These are phyloP conservation scores for Cylindroiulus punctatus DNA, from an alignment of 2,888 invertebrate genomes.

Conservation along the genomic window DNA sequence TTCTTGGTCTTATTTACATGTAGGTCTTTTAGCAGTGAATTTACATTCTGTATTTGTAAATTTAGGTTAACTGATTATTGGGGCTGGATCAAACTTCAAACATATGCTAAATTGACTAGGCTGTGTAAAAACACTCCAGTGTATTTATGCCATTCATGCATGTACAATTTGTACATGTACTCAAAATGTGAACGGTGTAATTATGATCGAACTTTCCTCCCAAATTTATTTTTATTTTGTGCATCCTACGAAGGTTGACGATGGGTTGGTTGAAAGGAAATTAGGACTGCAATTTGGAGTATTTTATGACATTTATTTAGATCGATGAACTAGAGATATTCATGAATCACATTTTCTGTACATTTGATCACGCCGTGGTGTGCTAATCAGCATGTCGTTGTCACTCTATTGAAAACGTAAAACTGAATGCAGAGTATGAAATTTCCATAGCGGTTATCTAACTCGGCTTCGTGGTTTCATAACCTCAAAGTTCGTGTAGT, in stretches of 20 bases:
- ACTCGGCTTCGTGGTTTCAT: background rate
- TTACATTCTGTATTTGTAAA: too few species aligned
- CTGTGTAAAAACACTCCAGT: too few species aligned
- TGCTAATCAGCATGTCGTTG: background rate
- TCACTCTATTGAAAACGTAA: background rate
- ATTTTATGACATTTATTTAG: background rate
- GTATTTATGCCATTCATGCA: too few species aligned
- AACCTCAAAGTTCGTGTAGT: slow-evolving; percentile 9
- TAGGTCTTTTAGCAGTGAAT: too few species aligned
- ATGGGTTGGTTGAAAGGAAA: background rate
- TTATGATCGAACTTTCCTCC: background rate
- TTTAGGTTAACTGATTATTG: too few species aligned
- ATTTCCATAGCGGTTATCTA: slow-evolving; percentile 29
- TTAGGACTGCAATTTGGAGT: background rate
- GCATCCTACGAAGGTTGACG: background rate
- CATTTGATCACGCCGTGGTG: background rate
- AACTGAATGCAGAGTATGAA: slow-evolving; percentile 9
- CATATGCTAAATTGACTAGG: too few species aligned
- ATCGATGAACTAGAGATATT: background rate
- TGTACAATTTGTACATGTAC: too few species aligned
- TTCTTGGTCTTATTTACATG: too few species aligned
- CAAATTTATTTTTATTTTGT: background rate
- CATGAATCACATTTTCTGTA: background rate
- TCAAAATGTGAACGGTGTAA: background rate
- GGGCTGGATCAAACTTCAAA: too few species aligned